Base-by-base conservation (phyloP, 2,888 invertebrate species). In the Slavum lentiscoides region DNA sequence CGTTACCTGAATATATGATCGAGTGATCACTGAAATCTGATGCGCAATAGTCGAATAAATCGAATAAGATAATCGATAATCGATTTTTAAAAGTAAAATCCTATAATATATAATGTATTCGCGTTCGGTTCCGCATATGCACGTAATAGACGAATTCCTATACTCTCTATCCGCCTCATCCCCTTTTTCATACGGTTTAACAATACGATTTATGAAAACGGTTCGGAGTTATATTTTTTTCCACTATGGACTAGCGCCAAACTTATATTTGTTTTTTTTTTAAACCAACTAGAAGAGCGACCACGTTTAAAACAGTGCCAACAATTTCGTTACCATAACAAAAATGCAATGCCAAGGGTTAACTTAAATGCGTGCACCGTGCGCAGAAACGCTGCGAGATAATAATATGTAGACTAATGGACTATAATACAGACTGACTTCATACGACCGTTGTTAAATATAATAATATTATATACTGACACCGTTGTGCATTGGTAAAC, bases 181-280 rank as follows among this genome's bases (percentile, higher is more conserved):
- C 2, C 7, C n/a, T 53, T n/a, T 6, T 15, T 70, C 39, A 30
- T 59, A 39, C 37, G 37, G 43, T 53, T 64, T 21, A 30, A 17
- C 23, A 58, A n/a, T 30, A 43, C 39, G 43, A 30, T 66, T 74
- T 66, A 30, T 39, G 23, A 43, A 19, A 49, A 49, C n/a, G 61
- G 59, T 8, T 58, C 43, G 3, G 13, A 9, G 43, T 43, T 43
- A 0, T 43, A 53, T 23, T 61, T 61, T 61, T 37, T 58, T 11
- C 37, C 30, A 2, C 30, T 30, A 30, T 30, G 30, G 30, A 30
- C 30, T 30, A 30, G 30, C 30, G 70, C 77, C 77, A 80, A 80
- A 23, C 21, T 55, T 8, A 64, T 2, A 67, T 58, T 67, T 70
- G 64, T 74, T 74, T 76, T 53, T 70, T 74, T 74, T 74, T 76